These are phyloP conservation scores for Notodonta ziczac DNA, from an alignment of 2,888 invertebrate genomes.

Conservation along the genomic window DNA sequence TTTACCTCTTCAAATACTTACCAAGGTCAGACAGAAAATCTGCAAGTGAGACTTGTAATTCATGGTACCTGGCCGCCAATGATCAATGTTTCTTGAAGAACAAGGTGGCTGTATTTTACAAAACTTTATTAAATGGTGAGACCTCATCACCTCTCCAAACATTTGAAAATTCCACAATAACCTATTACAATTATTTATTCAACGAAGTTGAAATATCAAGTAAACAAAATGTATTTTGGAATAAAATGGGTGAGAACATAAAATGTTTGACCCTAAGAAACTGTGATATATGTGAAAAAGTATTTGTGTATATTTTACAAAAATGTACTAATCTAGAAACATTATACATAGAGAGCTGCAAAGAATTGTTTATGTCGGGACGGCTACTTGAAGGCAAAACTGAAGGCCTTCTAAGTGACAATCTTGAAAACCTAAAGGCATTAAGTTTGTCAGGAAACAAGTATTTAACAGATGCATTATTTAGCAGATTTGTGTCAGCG, in stretches of 20 bases:
- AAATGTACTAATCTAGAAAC: constrained; percentile 83
- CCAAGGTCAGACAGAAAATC: constrained; percentile 87
- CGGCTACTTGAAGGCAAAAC: constrained; percentile 85
- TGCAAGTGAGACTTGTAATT: constrained; percentile 86
- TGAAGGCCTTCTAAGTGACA: constrained; percentile 77
- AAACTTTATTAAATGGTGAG: constrained; percentile 71
- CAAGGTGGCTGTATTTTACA: constrained; percentile 79
- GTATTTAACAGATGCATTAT: constrained; percentile 90
- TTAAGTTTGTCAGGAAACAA: constrained; percentile 87
- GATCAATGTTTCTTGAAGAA: constrained; percentile 84
- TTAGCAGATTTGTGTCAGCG: constrained; percentile 86
- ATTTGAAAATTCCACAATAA: constrained; percentile 69
- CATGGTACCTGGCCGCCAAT: constrained; percentile 88
- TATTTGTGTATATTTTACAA: constrained; percentile 84
- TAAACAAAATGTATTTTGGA: constrained; percentile 82
- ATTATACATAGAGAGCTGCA: constrained; percentile 86
- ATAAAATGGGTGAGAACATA: constrained; percentile 83
- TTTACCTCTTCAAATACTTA: constrained; percentile 86
- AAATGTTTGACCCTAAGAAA: constrained; percentile 82
- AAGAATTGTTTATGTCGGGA: constrained; percentile 90
- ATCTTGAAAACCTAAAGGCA: constrained; percentile 80
- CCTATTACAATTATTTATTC: constrained; percentile 80
- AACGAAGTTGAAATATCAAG: constrained; percentile 82
- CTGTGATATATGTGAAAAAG: constrained; percentile 87
- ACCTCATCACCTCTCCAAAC: constrained; percentile 63